phyloP scores from a whole-genome alignment of 92 coral and sea anemone genomes.

The Parazoanthus atlanticus region DNA sequence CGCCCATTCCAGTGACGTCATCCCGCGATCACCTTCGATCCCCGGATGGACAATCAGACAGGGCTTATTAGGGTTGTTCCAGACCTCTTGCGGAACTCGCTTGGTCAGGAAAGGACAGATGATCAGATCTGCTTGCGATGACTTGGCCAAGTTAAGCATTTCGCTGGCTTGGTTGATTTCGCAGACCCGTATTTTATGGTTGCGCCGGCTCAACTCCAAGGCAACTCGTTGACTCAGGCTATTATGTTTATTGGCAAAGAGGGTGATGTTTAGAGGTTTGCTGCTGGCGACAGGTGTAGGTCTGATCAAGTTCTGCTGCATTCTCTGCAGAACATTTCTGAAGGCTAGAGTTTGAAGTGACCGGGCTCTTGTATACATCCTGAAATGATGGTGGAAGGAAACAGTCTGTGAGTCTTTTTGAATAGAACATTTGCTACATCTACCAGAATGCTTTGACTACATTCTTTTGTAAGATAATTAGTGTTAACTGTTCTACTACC shows the following conservation, averaged over 20 bases:
- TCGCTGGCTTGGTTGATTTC: conserved; percentile 62
- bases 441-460: too few relatives aligned
- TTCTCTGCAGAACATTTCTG: conserved; percentile 17
- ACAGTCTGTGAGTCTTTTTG: background rate
- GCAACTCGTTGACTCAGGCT: conserved; percentile 82
- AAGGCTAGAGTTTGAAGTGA: background rate
- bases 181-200: conserved; percentile 61
- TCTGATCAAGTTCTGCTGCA: background rate
- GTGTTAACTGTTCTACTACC: too few relatives aligned
- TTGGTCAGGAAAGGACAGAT: conserved; percentile 78
- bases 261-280: conserved; percentile 52
- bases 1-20: conserved; percentile 82
- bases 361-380: conserved; percentile 13
- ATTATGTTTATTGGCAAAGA: conserved; percentile 78
- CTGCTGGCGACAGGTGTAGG: background rate
- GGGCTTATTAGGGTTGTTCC: conserved; percentile 56
- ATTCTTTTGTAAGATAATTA: too few relatives aligned
- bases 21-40: conserved; percentile 83
- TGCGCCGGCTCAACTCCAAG: conserved; percentile 60
- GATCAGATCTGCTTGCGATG: conserved; percentile 60
- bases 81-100: conserved; percentile 73
- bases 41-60: conserved; percentile 90
- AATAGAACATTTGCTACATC: too few relatives aligned
- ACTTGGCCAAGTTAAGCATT: conserved; percentile 51
- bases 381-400: background rate